A percentile compares a stretch with the other conserved stretches of the same genome.
These are phyloP conservation scores for Pygmarrhopalites habei DNA, from an alignment of 1,140 invertebrate genomes.

Conservation along the genomic window DNA sequence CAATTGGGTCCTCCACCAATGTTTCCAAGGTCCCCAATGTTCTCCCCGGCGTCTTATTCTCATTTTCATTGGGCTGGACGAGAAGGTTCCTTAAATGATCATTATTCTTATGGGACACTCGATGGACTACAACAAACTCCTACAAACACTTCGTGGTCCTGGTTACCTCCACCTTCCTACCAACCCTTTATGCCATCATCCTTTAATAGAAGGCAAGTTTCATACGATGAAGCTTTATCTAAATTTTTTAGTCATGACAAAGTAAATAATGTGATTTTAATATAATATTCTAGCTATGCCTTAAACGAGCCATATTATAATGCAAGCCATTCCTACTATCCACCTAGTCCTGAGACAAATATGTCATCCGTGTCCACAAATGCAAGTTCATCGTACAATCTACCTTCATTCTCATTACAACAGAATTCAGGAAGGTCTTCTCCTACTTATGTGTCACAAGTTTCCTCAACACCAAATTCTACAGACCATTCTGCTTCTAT, in stretches of 20 bases:
- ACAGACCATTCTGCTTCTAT: no score
- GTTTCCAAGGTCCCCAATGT: slow-evolving; percentile 10
- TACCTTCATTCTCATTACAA: no score
- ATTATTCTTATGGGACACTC: background rate
- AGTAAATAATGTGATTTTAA: no score
- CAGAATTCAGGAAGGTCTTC: no score
- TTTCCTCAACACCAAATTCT: no score
- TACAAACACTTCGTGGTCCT: slow-evolving; percentile 11
- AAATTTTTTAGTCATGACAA: no score
- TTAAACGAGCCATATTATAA: background rate
- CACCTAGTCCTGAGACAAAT: background rate
- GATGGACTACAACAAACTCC: slow-evolving; percentile 5
- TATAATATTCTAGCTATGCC: background rate
- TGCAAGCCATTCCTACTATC: background rate
- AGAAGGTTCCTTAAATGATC: background rate
- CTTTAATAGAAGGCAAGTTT: no score
- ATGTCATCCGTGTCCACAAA: background rate
- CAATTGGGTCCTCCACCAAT: slow-evolving; percentile 9
- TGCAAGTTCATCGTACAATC: background rate
- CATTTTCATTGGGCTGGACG: slow-evolving; percentile 13
- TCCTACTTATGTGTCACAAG: no score
- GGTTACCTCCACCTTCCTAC: slow-evolving; percentile 17
- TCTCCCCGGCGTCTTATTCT: slow-evolving; percentile 10
- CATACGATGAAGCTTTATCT: no score
- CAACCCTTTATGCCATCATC: no score